A percentile compares a stretch with the other conserved stretches of the same genome.
Evolutionary conservation across 2,113 vertebrate species (phyloP).

Genomic region (Atrichornis clamosus): DNA sequence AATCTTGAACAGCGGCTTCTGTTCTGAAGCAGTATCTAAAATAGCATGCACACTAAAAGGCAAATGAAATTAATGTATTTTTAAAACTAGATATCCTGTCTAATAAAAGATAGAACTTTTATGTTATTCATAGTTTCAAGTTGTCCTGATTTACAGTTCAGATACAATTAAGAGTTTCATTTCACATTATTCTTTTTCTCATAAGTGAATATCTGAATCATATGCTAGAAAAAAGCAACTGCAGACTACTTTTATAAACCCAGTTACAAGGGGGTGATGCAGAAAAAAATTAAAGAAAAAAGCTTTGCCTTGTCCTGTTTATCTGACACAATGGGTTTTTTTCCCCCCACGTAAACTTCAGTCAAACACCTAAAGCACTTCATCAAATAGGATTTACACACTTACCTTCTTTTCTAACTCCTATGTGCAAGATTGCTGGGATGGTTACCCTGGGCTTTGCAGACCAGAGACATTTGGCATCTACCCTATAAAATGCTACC

Average conservation of each 20-base stretch:
- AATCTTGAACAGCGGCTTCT: neutral
- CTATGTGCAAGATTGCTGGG: neutral
- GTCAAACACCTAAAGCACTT: neutral
- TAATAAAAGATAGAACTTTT: neutral
- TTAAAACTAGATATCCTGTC: neutral
- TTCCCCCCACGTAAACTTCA: neutral
- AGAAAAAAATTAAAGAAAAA: neutral
- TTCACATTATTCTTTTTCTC: neutral
- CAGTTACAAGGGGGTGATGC: neutral
- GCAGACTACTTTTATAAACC: neutral
- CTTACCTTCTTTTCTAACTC: neutral
- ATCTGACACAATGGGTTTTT: neutral
- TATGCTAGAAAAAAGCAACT: neutral
- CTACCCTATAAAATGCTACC: neutral
- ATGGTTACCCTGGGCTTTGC: neutral
- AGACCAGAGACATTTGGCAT: neutral
- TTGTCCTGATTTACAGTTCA: neutral
- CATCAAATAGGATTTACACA: neutral
- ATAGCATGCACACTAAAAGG: neutral
- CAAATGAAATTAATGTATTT: neutral
- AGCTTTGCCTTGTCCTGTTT: neutral
- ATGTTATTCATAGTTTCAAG: neutral
- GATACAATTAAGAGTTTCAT: neutral
- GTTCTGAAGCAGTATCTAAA: neutral
- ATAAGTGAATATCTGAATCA: neutral